Conservation (phyloP, 2,113 vertebrate genomes). For the Morphnarchus princeps region DNA sequence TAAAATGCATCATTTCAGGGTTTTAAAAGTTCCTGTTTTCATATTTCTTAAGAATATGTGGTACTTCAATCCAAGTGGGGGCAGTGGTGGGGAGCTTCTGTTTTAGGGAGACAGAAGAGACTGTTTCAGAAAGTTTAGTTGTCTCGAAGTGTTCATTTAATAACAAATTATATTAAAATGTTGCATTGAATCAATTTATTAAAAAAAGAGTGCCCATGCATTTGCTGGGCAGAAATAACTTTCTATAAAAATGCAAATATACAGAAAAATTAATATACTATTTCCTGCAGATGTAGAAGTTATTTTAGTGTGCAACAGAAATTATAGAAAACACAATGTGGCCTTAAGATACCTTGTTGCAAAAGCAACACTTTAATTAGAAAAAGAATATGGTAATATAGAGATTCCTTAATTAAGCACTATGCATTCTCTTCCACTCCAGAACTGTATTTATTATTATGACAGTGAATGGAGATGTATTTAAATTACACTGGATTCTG, state of each 20-base stretch:
- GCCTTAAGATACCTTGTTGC: not conserved
- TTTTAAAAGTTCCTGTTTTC: not conserved
- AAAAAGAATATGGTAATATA: not conserved
- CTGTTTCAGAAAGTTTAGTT: not conserved
- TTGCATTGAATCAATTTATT: not conserved
- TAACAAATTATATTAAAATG: not conserved
- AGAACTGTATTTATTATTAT: not conserved
- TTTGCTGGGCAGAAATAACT: not conserved
- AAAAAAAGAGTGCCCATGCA: not conserved
- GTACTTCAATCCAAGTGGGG: not conserved
- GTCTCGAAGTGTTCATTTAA: not conserved
- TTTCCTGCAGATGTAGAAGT: not conserved
- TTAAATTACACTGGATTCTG: not conserved
- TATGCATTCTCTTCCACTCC: not conserved
- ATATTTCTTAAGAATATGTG: not conserved
- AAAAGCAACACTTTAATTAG: not conserved
- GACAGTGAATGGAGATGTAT: not conserved
- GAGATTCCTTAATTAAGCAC: not conserved
- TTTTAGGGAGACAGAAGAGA: not conserved
- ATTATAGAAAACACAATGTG: not conserved
- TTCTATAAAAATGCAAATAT: not conserved
- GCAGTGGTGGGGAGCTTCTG: not conserved
- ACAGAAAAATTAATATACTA: not conserved
- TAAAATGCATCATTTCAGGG: not conserved
- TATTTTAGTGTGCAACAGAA: not conserved